phyloP scores from a whole-genome alignment of 2,113 vertebrate species.

The Phylloscopus whistleri region DNA sequence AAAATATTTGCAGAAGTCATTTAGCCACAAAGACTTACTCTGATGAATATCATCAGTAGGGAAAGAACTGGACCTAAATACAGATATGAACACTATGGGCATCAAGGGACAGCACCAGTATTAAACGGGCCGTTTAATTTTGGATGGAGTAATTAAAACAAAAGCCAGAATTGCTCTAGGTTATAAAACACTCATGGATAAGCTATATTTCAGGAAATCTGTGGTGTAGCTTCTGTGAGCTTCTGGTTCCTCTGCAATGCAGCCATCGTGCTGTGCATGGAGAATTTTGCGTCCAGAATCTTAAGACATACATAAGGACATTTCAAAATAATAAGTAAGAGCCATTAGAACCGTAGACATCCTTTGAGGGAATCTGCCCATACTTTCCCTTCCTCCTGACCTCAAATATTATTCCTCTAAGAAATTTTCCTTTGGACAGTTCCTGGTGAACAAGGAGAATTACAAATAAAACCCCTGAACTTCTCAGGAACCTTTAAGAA shows the following conservation, averaged over 20 bases:
- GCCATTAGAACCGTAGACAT: neutral
- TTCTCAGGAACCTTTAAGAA: neutral
- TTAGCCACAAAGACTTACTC: neutral
- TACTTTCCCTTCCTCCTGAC: neutral
- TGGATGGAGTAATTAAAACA: neutral
- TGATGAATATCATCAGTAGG: neutral
- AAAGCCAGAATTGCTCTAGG: neutral
- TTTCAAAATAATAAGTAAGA: neutral
- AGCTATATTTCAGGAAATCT: neutral
- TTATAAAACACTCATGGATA: neutral
- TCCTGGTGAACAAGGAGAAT: neutral
- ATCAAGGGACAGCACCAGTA: neutral
- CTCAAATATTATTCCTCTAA: neutral
- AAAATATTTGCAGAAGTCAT: neutral
- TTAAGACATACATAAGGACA: neutral
- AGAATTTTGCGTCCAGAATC: neutral
- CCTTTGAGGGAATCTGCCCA: neutral
- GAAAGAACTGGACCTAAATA: neutral
- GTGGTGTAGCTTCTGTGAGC: neutral
- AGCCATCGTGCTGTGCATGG: neutral
- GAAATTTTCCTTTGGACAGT: neutral
- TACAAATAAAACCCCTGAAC: neutral
- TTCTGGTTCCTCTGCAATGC: neutral
- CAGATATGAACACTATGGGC: neutral
- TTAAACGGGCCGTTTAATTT: neutral